phyloP scores from a whole-genome alignment of 2,888 invertebrate species.

The Oligia fasciuncula region DNA sequence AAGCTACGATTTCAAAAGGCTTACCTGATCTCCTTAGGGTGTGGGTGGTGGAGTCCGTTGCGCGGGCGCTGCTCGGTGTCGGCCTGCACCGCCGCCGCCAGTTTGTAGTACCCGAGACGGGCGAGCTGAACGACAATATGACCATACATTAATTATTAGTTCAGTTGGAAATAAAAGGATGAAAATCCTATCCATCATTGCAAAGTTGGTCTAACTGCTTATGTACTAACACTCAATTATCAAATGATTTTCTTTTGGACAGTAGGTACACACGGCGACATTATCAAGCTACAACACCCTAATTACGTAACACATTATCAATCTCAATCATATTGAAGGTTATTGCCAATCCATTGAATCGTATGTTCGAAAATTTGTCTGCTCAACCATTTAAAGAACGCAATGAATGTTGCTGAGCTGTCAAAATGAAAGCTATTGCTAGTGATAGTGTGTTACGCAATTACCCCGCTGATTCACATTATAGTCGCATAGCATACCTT shows the following conservation, averaged over 20 bases:
- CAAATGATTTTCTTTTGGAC: background rate
- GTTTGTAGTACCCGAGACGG: conserved; percentile 92
- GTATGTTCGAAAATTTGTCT: background rate
- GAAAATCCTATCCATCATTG: background rate
- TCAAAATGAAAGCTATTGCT: too few species aligned
- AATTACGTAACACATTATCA: background rate
- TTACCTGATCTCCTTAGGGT: conserved; percentile 84
- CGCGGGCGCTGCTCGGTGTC: conserved; percentile 84
- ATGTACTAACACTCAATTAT: background rate
- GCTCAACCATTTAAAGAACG: background rate
- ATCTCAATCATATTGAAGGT: background rate
- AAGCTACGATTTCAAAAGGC: background rate
- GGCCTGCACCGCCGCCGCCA: conserved; percentile 86
- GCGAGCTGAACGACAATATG: conserved; percentile 85
- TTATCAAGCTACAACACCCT: background rate
- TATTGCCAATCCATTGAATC: background rate
- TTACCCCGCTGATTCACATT: too few species aligned
- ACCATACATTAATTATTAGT: conserved; percentile 1
- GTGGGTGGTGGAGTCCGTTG: conserved; percentile 84
- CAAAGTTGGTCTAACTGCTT: background rate
- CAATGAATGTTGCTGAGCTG: background rate
- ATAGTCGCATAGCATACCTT: too few species aligned
- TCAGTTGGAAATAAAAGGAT: background rate
- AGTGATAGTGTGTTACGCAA: too few species aligned
- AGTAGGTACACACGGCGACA: background rate